Base-by-base conservation (phyloP, 2,888 invertebrate species). In the Eupeodes latifasciatus region DNA sequence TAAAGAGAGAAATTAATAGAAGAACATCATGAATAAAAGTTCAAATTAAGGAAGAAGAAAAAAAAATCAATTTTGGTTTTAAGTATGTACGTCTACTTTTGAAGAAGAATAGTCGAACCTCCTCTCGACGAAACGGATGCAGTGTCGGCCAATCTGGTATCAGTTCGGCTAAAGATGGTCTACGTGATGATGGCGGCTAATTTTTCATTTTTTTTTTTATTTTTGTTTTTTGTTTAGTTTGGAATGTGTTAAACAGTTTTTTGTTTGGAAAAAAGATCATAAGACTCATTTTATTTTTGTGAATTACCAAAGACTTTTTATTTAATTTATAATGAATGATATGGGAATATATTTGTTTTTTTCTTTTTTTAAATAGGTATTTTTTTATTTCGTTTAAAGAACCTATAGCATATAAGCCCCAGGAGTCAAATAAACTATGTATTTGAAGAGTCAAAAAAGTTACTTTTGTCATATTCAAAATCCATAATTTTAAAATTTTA, bases 131-230 rank as follows among this genome's bases (percentile, higher is more conserved):
- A 92, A 93, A 93, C 89, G 93, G 93, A 91, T 93, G 93, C 84
- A 94, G 91, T 94, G 96, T 96, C 93, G 98, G 98, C 98, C 98
- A 98, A 95, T 98, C 98, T 93, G 98, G 98, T 94, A 98, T 98
- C 95, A 98, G 95, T 95, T 98, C 98, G 93, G 98, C 98, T 94
- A 98, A 95, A 93, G 98, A 98, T 93, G 96, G 96, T 95, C 97
- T 96, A 95, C 98, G 96, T 92, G 95, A 94, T 94, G 95, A 93
- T 93, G 93, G 92, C 80, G 92, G 91, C 94, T 94, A 92, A 79
- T 76, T 62, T 80, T 81, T 77, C 27, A 86, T 82, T 62, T 71
- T 72, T 77, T 81, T 64, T 27, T 83, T 19, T 19, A 81, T 67
- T 80, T 69, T 74, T 51, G 76, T 64, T 67, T 62, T 79, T 53